These are phyloP conservation scores for Ifrita kowaldi DNA, from an alignment of 2,113 vertebrate genomes.

Conservation along the genomic window DNA sequence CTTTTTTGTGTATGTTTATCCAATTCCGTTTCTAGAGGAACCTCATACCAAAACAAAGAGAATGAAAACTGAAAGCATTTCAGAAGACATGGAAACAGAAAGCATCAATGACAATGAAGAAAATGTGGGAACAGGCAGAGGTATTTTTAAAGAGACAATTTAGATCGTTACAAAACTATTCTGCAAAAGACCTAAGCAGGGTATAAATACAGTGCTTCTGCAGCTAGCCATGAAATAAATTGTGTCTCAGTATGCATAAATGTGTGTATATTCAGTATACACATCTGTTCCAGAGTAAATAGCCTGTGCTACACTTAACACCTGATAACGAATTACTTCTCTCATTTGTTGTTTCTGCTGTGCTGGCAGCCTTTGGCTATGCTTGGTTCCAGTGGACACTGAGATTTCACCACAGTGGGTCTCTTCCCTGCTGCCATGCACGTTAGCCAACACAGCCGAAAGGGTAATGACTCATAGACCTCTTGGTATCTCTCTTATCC, in stretches of 20 bases:
- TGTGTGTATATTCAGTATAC: neutral
- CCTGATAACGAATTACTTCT: neutral
- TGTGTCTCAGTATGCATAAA: neutral
- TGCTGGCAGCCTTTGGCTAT: neutral
- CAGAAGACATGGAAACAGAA: constrained; percentile 13
- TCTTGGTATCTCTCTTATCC: neutral
- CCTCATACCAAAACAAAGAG: constrained; percentile 44
- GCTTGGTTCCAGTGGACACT: neutral
- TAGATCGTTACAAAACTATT: neutral
- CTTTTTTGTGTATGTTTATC: neutral
- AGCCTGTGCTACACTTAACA: neutral
- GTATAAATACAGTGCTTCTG: neutral
- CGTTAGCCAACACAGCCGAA: neutral
- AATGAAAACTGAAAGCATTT: neutral
- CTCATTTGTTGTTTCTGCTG: neutral
- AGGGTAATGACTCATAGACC: neutral
- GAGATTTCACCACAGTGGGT: neutral
- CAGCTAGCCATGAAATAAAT: neutral
- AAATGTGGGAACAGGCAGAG: constrained; percentile 21
- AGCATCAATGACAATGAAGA: neutral
- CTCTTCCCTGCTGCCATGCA: neutral
- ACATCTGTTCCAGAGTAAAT: neutral
- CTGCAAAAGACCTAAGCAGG: neutral
- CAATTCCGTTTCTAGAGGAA: constrained; percentile 32
- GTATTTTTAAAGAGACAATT: constrained; percentile 1